Base-by-base conservation (phyloP, 2,888 invertebrate genomes). In the Chrysolina oricalcia region DNA sequence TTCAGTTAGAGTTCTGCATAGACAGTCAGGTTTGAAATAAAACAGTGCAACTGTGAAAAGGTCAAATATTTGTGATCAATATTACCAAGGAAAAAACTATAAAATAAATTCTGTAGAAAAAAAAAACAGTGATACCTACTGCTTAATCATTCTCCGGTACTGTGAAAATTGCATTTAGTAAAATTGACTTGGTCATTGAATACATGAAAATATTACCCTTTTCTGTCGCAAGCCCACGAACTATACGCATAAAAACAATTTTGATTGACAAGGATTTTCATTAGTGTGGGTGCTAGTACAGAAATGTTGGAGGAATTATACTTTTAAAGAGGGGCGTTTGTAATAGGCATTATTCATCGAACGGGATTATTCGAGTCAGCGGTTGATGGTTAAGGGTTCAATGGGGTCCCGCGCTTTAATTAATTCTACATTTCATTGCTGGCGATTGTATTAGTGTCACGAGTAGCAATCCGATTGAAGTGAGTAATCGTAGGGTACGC, bases 221-320 rank as follows among this genome's bases (percentile, higher is more conserved):
- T 35, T 35, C 8, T 35, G 35, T 35, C 35, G 35, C 35, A 35
- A 35, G 35, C 35, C 8, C 35, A 35, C 35, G 35, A 35, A 35
- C 21, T 21, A 53, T 21, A 19, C 19, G 19, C 53, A 21, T 10
- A 2, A 53, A 53, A 3, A 11, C 13, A 13, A 21, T 11, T 53
- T 59, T 59, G 27, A 27, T n/a, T 59, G 27, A 23, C 59, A n/a
- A 59, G n/a, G 9, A 59, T 35, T 59, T 59, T 59, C 59, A 59
- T 59, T 59, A 59, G 27, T 27, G 59, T 59, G 59, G 59, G 59
- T 59, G 59, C 27, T 59, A 27, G n/a, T 35, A 59, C 59, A 15
- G 15, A 35, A 59, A 59, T 53, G 21, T 23, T 21, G 53, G 21
- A 53, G 11, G 19, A 53, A 53, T 53, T 21, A 53, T 53, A 59